Percentiles rank a stretch among this genome's conserved stretches.
Conservation (phyloP, 2,797 vertebrate genomes). For the Rhinophrynus dorsalis region DNA sequence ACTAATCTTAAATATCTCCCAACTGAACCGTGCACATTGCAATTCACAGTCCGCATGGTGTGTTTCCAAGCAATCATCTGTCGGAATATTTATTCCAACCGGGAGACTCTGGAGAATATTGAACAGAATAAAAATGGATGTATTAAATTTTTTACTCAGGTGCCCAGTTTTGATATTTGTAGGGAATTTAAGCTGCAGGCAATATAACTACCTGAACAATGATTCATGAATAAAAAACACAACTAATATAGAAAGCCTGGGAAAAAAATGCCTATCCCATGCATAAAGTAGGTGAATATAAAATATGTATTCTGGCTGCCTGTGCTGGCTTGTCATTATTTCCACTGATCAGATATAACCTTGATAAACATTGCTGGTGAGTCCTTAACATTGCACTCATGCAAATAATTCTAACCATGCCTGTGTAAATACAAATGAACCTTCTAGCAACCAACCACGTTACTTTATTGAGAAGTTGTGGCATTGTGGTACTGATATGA, state of each 20-base stretch:
- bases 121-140: slow-evolving; percentile 73
- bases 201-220: slow-evolving; percentile 64
- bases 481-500: too few relatives aligned
- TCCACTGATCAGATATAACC: slow-evolving; percentile 34
- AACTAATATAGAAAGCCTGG: slow-evolving; percentile 34
- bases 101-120: slow-evolving; percentile 65
- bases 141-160: slow-evolving; percentile 75
- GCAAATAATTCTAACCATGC: slow-evolving; percentile 44
- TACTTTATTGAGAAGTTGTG: slow-evolving; percentile 20
- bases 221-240: slow-evolving; percentile 54
- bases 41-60: slow-evolving; percentile 68
- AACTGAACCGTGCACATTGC: slow-evolving; percentile 66
- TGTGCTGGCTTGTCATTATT: slow-evolving; percentile 34
- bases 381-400: slow-evolving; percentile 52
- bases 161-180: slow-evolving; percentile 68
- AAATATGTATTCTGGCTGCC: slow-evolving; percentile 26
- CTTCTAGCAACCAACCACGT: neutral
- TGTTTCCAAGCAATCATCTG: slow-evolving; percentile 67
- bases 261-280: slow-evolving; percentile 12
- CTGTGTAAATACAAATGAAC: slow-evolving; percentile 34
- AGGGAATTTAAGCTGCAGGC: slow-evolving; percentile 67
- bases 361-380: slow-evolving; percentile 52
- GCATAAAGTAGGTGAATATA: slow-evolving; percentile 7
- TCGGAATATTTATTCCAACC: slow-evolving; percentile 67
- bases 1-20: slow-evolving; percentile 68